Evolutionary conservation across 2,113 vertebrate genomes (phyloP).

Genomic region (Scalopus aquaticus): DNA sequence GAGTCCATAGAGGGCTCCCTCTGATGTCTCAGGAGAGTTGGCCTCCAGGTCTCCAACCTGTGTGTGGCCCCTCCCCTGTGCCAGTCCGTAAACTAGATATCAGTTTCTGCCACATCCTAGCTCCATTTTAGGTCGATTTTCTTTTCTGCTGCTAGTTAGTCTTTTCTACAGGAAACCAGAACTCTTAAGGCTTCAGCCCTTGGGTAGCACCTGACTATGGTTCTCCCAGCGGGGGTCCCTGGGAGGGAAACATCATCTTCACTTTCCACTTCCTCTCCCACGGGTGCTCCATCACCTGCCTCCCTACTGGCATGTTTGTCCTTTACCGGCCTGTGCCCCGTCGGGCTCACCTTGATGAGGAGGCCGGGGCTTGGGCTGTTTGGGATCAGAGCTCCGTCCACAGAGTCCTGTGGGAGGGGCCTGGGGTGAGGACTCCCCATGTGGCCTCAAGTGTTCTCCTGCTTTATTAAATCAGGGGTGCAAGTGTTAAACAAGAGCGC

Average conservation of each 20-base stretch:
- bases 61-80: background rate
- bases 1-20: background rate
- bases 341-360: background rate
- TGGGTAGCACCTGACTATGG: fast-evolving
- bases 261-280: too few relatives aligned
- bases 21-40: fast-evolving
- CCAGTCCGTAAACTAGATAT: fast-evolving
- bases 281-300: background rate
- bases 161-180: background rate
- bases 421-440: background rate
- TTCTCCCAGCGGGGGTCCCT: background rate
- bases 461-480: background rate
- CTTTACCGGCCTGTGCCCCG: too few relatives aligned
- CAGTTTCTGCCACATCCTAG: background rate
- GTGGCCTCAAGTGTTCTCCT: background rate
- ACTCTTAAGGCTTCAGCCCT: background rate
- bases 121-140: background rate
- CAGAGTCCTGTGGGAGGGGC: background rate
- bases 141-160: background rate
- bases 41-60: fast-evolving
- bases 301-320: background rate
- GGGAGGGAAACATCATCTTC: background rate
- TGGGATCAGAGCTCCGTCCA: background rate
- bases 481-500: background rate
- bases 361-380: background rate